phyloP scores from a whole-genome alignment of 2,797 vertebrate genomes.

The Anolis apletophallus region DNA sequence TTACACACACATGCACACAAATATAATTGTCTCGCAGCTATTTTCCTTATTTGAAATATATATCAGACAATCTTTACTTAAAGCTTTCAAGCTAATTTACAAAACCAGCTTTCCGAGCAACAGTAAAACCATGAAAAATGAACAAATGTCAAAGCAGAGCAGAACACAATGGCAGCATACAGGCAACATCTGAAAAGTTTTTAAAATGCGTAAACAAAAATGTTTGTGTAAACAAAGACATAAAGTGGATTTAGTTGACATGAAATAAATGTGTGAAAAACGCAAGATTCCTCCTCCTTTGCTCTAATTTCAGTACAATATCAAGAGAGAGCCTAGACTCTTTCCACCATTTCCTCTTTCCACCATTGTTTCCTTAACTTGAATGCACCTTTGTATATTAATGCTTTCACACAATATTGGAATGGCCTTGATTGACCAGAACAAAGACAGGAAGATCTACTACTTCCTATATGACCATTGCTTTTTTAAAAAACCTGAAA shows the following conservation, averaged over 20 bases:
- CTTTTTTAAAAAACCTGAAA: not conserved
- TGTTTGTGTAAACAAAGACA: not conserved
- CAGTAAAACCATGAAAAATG: not conserved
- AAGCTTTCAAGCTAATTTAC: not conserved
- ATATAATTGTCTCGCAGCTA: no score
- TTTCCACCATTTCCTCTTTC: not conserved
- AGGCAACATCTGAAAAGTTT: not conserved
- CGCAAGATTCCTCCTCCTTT: not conserved
- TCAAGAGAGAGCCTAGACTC: not conserved
- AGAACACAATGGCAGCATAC: constrained; percentile 2
- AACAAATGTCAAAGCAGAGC: not conserved
- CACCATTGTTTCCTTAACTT: not conserved
- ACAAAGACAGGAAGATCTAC: not conserved
- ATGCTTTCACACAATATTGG: not conserved
- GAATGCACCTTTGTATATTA: not conserved
- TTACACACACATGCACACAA: no score
- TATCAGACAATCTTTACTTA: not conserved
- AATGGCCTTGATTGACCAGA: not conserved
- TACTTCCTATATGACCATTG: not conserved
- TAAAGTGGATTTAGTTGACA: not conserved
- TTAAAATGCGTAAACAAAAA: not conserved
- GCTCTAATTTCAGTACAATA: not conserved
- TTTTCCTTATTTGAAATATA: not conserved
- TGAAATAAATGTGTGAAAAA: not conserved
- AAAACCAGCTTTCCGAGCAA: not conserved